Conservation (phyloP, 2,888 invertebrate species). For the Acanthosepion pharaonis region DNA sequence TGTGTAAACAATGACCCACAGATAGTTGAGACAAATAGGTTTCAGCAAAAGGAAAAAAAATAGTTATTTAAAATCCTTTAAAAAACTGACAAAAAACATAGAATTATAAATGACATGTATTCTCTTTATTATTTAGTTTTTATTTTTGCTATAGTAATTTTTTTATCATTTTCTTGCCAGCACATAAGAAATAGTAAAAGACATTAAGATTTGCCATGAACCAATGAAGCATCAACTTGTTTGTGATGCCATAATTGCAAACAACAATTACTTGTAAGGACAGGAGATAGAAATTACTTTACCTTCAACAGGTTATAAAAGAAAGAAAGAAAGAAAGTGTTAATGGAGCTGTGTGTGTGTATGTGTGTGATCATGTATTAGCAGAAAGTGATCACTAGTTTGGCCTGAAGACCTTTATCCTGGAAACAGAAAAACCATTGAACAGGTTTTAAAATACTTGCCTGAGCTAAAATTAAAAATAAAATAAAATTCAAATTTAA, state of each 20-base stretch:
- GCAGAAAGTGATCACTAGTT: not conserved
- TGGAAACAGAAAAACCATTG: not conserved
- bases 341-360: not conserved
- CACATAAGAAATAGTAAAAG: too few species aligned
- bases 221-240: not conserved
- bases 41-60: not conserved
- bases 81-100: not conserved
- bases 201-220: not conserved
- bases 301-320: not conserved
- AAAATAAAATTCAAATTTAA: not conserved
- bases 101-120: not conserved
- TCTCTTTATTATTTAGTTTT: not conserved
- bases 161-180: not conserved
- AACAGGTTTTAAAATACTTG: not conserved
- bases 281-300: not conserved
- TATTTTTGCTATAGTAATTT: not conserved
- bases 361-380: not conserved
- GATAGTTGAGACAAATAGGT: constrained; percentile 1
- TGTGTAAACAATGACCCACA: not conserved
- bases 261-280: not conserved
- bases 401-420: not conserved
- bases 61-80: not conserved
- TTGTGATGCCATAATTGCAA: not conserved
- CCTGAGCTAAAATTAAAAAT: not conserved
- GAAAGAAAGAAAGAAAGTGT: not conserved